Base-by-base conservation (phyloP, 2,113 vertebrate genomes). In the Myxocyprinus asiaticus region DNA sequence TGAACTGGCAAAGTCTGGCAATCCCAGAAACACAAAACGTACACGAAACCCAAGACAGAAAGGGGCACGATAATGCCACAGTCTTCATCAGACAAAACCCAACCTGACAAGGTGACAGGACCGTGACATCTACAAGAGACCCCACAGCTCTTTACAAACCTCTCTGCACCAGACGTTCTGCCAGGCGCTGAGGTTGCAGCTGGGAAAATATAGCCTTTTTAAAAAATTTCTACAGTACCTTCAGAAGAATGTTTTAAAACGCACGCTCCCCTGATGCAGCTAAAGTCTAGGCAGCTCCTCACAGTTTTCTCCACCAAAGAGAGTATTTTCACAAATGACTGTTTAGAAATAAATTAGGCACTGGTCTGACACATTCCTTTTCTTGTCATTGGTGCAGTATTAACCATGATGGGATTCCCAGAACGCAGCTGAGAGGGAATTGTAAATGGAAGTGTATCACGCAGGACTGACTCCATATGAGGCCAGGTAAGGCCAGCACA, bases 301-400 rank as follows among this genome's bases (percentile, higher is more conserved):
- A 48, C 47, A 48, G 47, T 48, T 48, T 48, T 48, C 9, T 48
- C 47, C 47, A 48, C 47, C 47, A 48, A 48, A 61, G 22, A 33
- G 22, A 33, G 22, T 33, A 33, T 33, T 33, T 33, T 33, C 22
- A 33, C 22, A 33, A 33, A 33, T 1, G 22, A 33, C 22, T 33
- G 22, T 78, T 68, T 59, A 42, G 53, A 62, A 65, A 63, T 62
- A 71, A 65, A 77, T 81, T 56, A 76, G 17, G 5, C 5, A 4
- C 80, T 55, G 58, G 22, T 68, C 68, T 50, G 22, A 59, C 42
- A 47, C 67, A 42, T 76, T 76, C 45, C 12, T 53, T 50, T 3
- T 12, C 73, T 50, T 64, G 65, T 51, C 43, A 65, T 66, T 33
- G 56, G 7, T 50, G 51, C 48, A 64, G 62, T 56, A 43, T 67